Conservation (phyloP, 2,888 invertebrate species). For the Crepidodera aurea region DNA sequence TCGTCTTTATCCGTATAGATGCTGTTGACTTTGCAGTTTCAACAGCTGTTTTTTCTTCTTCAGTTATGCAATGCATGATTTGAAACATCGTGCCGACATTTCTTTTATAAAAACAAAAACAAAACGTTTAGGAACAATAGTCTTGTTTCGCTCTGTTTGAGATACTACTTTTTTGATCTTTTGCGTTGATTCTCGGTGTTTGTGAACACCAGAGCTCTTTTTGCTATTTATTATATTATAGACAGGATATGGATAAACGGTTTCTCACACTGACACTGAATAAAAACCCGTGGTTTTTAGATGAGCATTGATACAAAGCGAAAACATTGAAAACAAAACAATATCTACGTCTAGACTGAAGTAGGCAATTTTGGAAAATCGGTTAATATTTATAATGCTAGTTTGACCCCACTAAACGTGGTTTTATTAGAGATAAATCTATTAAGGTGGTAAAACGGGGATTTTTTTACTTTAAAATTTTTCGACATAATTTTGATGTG, state of each 20-base stretch:
- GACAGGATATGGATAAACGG: conserved; percentile 8
- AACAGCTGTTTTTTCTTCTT: conserved; percentile 32
- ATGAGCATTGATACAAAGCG: too few species aligned
- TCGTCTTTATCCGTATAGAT: conserved; percentile 27
- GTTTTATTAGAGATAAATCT: too few species aligned
- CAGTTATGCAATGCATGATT: conserved; percentile 49
- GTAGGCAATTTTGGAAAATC: too few species aligned
- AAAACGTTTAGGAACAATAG: conserved; percentile 49
- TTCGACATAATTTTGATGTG: too few species aligned
- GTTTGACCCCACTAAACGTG: too few species aligned
- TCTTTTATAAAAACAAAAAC: conserved; percentile 44
- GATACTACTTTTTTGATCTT: conserved; percentile 32
- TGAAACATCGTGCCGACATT: conserved; percentile 47
- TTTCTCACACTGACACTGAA: conserved; percentile 12
- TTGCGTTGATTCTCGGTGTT: conserved; percentile 30
- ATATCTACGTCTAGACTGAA: too few species aligned
- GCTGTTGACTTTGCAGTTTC: conserved; percentile 29
- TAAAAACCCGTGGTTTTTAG: not conserved
- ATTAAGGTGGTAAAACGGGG: too few species aligned
- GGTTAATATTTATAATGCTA: too few species aligned
- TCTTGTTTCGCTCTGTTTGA: conserved; percentile 51
- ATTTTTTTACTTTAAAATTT: too few species aligned
- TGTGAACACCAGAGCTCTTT: conserved; percentile 22
- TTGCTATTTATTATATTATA: conserved; percentile 16
- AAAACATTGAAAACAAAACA: too few species aligned